These are phyloP conservation scores for Exaiptasia diaphana DNA, from an alignment of 64 coral and sea anemone species.

Conservation along the genomic window DNA sequence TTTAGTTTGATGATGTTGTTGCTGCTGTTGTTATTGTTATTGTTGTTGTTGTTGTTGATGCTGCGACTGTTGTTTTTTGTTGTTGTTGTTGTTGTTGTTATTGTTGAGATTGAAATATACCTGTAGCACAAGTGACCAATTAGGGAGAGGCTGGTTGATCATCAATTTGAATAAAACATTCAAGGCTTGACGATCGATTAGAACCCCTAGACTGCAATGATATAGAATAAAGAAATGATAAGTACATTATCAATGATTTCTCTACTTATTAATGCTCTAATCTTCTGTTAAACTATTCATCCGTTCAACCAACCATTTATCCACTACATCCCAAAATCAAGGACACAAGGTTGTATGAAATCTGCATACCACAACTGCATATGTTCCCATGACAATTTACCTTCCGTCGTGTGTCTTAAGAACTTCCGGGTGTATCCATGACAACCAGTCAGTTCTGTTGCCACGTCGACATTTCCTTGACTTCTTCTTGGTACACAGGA, in stretches of 20 bases:
- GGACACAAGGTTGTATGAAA: too few species aligned
- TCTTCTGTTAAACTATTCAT: background rate
- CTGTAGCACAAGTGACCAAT: constrained; percentile 73
- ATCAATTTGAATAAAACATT: constrained; percentile 88
- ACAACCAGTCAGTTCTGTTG: constrained; percentile 62
- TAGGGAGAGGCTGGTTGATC: constrained; percentile 81
- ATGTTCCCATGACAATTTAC: too few species aligned
- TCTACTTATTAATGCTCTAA: background rate
- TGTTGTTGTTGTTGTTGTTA: too few species aligned
- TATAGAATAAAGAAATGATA: background rate
- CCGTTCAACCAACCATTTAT: background rate
- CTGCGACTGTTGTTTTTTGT: too few species aligned
- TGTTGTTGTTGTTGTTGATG: too few species aligned
- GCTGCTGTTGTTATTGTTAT: too few species aligned
- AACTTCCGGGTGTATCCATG: constrained; percentile 77
- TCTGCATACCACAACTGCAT: too few species aligned
- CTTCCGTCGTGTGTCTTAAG: constrained; percentile 76
- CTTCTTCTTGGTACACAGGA: constrained; percentile 18
- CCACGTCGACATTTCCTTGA: background rate
- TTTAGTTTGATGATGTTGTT: too few species aligned
- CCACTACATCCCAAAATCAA: too few species aligned
- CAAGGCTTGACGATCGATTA: constrained; percentile 78
- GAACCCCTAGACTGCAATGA: constrained; percentile 34
- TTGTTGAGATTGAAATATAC: too few species aligned
- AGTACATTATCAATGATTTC: too few species aligned